These are phyloP conservation scores for Bufo gargarizans DNA, from an alignment of 2,113 vertebrate species.

Conservation along the genomic window DNA sequence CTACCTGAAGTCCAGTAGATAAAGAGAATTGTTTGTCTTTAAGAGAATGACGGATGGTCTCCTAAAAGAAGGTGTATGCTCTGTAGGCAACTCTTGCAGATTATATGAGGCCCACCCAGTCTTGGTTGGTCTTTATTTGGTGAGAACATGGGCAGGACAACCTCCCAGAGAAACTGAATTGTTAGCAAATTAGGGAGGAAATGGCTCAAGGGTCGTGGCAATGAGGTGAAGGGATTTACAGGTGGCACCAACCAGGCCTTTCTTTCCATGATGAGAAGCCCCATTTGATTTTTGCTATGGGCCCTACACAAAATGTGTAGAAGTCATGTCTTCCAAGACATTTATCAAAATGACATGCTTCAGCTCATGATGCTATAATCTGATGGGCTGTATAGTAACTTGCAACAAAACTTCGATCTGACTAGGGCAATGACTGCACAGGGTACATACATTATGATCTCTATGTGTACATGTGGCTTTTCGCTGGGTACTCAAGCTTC, in stretches of 20 bases:
- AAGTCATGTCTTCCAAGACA: neutral
- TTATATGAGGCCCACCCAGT: too few relatives aligned
- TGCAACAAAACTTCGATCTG: neutral
- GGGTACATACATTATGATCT: neutral
- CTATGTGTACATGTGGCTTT: neutral
- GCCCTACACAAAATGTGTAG: too few relatives aligned
- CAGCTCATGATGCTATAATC: neutral
- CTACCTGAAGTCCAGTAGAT: neutral
- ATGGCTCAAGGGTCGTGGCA: too few relatives aligned
- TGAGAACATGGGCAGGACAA: too few relatives aligned
- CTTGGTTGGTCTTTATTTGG: too few relatives aligned
- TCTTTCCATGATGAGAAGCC: too few relatives aligned
- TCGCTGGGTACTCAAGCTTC: neutral
- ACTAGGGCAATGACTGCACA: neutral
- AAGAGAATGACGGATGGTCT: neutral
- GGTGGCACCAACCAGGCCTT: too few relatives aligned
- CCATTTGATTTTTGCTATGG: too few relatives aligned
- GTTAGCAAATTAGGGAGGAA: too few relatives aligned
- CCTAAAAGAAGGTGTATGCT: neutral
- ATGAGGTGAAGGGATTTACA: too few relatives aligned
- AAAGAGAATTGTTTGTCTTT: neutral
- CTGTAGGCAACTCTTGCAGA: too few relatives aligned
- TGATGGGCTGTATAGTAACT: neutral
- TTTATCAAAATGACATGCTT: neutral
- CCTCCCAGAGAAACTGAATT: too few relatives aligned